A percentile compares a stretch with the other conserved stretches of the same genome.
Evolutionary conservation across 2,113 vertebrate genomes (phyloP).

Genomic region (Syngnathus scovelli): DNA sequence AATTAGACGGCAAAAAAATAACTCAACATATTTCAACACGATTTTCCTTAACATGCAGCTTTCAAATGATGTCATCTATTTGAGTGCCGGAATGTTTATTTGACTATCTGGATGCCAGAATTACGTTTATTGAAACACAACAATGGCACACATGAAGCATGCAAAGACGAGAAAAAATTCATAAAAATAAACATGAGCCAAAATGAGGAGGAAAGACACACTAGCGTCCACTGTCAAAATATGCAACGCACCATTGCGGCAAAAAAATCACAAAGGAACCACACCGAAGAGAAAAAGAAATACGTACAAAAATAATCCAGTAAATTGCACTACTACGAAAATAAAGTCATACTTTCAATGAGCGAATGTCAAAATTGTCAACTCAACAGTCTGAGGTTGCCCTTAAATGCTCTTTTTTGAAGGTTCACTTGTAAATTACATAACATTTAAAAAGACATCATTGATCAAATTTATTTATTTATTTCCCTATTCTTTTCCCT

Average conservation of each 20-base stretch:
- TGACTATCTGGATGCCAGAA: constrained; percentile 17
- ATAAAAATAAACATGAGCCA: constrained; percentile 7
- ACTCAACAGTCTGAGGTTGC: not conserved
- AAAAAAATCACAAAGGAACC: not conserved
- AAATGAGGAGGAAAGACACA: constrained; percentile 3
- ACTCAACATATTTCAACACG: not conserved
- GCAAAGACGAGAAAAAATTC: constrained; percentile 2
- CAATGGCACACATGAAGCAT: constrained; percentile 19
- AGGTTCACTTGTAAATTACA: not conserved
- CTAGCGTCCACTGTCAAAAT: constrained; percentile 4
- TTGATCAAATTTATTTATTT: not conserved
- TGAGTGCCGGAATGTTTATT: not conserved
- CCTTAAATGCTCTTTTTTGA: not conserved
- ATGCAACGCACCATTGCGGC: constrained; percentile 25
- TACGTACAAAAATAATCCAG: not conserved
- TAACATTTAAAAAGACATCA: no score
- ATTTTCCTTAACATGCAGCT: constrained; percentile 20
- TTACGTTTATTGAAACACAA: constrained; percentile 11
- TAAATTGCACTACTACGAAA: not conserved
- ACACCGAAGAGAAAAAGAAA: not conserved
- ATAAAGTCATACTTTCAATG: not conserved
- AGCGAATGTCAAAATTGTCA: not conserved
- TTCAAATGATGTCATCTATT: constrained; percentile 11
- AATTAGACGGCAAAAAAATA: constrained; percentile 19
- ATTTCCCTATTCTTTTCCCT: no score